Base-by-base conservation (phyloP, 2,797 vertebrate species). In the Discoglossus pictus region DNA sequence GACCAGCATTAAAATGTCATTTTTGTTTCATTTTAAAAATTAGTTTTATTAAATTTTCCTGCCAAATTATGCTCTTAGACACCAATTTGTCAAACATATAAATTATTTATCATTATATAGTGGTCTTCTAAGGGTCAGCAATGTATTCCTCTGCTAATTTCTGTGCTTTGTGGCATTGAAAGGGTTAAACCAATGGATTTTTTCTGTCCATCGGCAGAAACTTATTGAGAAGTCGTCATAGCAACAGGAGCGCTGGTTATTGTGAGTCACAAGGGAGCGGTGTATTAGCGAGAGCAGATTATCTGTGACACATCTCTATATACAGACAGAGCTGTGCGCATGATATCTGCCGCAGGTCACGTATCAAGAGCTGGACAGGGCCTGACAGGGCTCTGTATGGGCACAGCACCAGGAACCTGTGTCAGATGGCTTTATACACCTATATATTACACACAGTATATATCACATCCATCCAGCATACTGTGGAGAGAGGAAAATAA, bases 241-340 rank as follows among this genome's bases (percentile, higher is more conserved):
- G 61, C 61, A 71, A 71, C 68, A 58, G 50, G 43, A 15, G 20
- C 53, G 18, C 39, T 63, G 52, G 60, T 56, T 55, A 70, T 58
- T 71, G 51, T 71, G 68, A 71, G 68, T 64, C 68, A 71, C 61
- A 58, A 38, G 68, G 44, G 68, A 70, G 68, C 52, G n/a, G 35
- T 64, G 60, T 71, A 58, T 64, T 70, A 63, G 64, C 43, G 44
- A 61, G 38, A 59, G 51, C 63, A 71, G 61, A 71, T 71, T 71
- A 64, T 71, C 68, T n/a, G 27, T 59, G 68, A 71, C 68, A 71
- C 61, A 64, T 59, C 60, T 52, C 55, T 68, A 50, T 68, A 60
- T 43, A 70, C 25, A 62, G 43, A 56, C 48, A 20, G 23, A 55
- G 18, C 39, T 42, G 62, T 36, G 9, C 24, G 59, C 59, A 20